Conservation (phyloP, 2,113 vertebrate genomes). For the Pseudorectes ferrugineus region DNA sequence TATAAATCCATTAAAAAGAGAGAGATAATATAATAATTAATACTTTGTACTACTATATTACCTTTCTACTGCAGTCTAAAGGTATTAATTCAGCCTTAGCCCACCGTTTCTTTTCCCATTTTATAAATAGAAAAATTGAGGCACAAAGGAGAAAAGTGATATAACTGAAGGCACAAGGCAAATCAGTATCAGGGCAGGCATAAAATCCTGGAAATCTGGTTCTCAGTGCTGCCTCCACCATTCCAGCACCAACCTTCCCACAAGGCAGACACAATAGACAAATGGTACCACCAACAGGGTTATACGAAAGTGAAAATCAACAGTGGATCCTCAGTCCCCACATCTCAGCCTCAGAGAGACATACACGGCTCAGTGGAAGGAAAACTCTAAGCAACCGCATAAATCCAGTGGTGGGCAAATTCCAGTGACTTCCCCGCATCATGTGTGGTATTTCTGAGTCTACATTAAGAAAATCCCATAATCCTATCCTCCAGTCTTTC, state of each 20-base stretch:
- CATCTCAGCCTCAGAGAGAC: neutral
- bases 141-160: neutral
- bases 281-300: neutral
- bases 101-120: neutral
- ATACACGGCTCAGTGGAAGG: neutral
- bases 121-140: conserved; percentile 1
- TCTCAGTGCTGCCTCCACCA: neutral
- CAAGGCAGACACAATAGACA: neutral
- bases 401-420: neutral
- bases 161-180: neutral
- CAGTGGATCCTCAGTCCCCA: neutral
- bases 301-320: neutral
- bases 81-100: conserved; percentile 26
- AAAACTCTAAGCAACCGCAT: fast-evolving
- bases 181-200: neutral
- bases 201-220: neutral
- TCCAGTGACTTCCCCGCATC: fast-evolving
- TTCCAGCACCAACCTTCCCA: neutral
- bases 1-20: conserved; percentile 43
- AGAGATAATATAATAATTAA: conserved; percentile 55
- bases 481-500: neutral
- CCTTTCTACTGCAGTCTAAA: conserved; percentile 23
- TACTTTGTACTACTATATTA: conserved; percentile 38
- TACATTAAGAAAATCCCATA: neutral
- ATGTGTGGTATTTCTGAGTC: neutral